Evolutionary conservation across 2,888 invertebrate genomes (phyloP).

Genomic region (Microdon myrmicae): DNA sequence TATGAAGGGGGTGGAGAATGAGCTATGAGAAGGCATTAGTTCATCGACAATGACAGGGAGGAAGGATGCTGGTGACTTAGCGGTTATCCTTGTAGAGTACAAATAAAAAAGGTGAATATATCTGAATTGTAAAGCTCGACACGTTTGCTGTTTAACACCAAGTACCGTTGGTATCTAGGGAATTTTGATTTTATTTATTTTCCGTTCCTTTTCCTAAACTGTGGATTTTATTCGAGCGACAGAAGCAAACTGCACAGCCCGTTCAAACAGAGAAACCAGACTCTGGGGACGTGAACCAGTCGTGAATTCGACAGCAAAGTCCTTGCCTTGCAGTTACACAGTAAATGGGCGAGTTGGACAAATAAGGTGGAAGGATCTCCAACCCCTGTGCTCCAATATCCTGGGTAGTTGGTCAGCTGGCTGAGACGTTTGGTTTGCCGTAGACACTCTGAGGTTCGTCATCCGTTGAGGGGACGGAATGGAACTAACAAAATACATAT

Average conservation of each 20-base stretch:
- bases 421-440: too few species aligned
- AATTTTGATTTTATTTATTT: conserved; percentile 44
- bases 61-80: too few species aligned
- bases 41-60: background rate
- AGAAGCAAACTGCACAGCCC: conserved; percentile 8
- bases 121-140: conserved; percentile 48
- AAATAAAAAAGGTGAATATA: conserved; percentile 31
- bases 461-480: conserved; percentile 26
- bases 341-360: conserved; percentile 19
- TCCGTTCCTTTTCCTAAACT: conserved; percentile 32
- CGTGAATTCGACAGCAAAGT: conserved; percentile 5
- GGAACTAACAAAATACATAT: conserved; percentile 40
- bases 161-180: conserved; percentile 47
- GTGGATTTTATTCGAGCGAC: conserved; percentile 26
- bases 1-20: conserved; percentile 14
- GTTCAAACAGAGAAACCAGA: conserved; percentile 32
- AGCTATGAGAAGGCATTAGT: conserved; percentile 30
- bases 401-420: background rate
- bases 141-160: conserved; percentile 50
- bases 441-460: conserved; percentile 6
- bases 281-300: conserved; percentile 33
- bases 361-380: conserved; percentile 14
- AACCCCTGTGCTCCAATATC: background rate
- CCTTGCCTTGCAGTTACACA: background rate
- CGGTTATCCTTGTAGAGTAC: too few species aligned